phyloP scores from a whole-genome alignment of 2,888 invertebrate species.

The Nebria salina region DNA sequence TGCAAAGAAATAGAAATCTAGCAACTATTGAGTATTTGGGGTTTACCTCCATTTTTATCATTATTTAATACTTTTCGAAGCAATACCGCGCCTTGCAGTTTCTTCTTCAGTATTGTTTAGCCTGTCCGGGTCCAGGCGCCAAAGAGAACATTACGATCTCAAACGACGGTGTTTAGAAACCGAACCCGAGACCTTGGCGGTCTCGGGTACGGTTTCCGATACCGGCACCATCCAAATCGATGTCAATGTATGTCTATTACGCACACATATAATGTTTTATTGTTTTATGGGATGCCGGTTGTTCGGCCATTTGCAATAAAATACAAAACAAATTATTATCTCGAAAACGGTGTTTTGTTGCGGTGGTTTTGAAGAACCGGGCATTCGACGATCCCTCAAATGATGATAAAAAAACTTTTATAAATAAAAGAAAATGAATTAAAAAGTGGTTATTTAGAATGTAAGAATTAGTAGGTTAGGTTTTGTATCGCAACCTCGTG shows the following conservation, averaged over 20 bases:
- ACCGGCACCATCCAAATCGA: slow-evolving; percentile 25
- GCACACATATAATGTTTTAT: slow-evolving; percentile 30
- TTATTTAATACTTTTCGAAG: slow-evolving; percentile 5
- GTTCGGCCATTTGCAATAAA: not conserved
- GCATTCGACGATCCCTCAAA: slow-evolving; percentile 22
- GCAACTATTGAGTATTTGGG: not conserved
- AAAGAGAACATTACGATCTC: slow-evolving; percentile 24
- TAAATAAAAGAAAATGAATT: slow-evolving; percentile 29
- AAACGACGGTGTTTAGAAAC: slow-evolving; percentile 18
- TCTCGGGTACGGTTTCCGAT: slow-evolving; percentile 4
- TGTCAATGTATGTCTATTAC: slow-evolving; percentile 32
- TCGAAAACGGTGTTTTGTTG: not conserved
- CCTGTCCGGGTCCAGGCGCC: slow-evolving; percentile 23
- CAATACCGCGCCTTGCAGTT: slow-evolving; percentile 23
- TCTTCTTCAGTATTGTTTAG: slow-evolving; percentile 21
- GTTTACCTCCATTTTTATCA: not conserved
- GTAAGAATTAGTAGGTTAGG: slow-evolving; percentile 34
- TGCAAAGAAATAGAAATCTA: not conserved
- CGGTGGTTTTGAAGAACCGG: not conserved
- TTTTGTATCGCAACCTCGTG: slow-evolving; percentile 43
- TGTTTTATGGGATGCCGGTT: slow-evolving; percentile 9
- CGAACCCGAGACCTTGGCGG: not conserved
- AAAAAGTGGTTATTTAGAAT: slow-evolving; percentile 26
- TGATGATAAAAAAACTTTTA: slow-evolving; percentile 36
- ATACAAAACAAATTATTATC: not conserved